phyloP scores from a whole-genome alignment of 1,140 invertebrate genomes.

The Drosophila ercepeae region DNA sequence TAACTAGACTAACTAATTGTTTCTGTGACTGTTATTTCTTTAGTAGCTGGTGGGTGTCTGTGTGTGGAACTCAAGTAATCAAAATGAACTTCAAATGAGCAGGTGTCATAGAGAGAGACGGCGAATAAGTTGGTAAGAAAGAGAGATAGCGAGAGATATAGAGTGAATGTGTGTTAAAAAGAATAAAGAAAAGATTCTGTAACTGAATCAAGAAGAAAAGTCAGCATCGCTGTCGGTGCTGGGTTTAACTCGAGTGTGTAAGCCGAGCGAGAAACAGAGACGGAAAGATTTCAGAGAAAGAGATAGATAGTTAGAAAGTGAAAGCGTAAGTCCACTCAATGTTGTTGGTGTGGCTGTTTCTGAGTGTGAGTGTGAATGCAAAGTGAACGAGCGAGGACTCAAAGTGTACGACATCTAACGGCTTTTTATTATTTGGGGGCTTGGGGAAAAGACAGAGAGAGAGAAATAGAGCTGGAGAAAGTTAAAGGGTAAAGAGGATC shows the following conservation, averaged over 20 bases:
- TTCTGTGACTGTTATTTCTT: slow-evolving; percentile 40
- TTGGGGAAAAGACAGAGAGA: slow-evolving; percentile 2
- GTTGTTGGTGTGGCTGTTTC: slow-evolving; percentile 13
- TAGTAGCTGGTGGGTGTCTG: slow-evolving; percentile 5
- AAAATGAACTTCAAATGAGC: slow-evolving; percentile 40
- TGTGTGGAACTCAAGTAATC: slow-evolving; percentile 25
- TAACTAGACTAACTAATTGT: slow-evolving; percentile 66
- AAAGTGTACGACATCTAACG: slow-evolving; percentile 55
- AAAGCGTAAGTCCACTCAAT: slow-evolving; percentile 31
- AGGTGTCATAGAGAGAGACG: slow-evolving; percentile 2
- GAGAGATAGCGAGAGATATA: slow-evolving; percentile 5
- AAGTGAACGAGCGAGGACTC: slow-evolving; percentile 47
- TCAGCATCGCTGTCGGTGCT: slow-evolving; percentile 14
- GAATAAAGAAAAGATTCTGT: background rate
- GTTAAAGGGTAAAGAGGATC: slow-evolving; percentile 2
- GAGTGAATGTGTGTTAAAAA: slow-evolving; percentile 6
- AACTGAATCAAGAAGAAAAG: background rate
- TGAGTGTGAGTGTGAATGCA: slow-evolving; percentile 25
- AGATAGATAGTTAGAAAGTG: slow-evolving; percentile 6
- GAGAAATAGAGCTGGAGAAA: background rate
- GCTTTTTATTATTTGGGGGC: slow-evolving; percentile 8
- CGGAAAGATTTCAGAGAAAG: slow-evolving; percentile 4
- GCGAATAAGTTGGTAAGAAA: slow-evolving; percentile 3
- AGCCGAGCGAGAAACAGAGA: slow-evolving; percentile 15
- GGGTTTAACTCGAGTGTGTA: slow-evolving; percentile 7